Percentiles rank a stretch among this genome's conserved stretches.
Conservation (phyloP, 2,888 invertebrate species). For the Colostygia pectinataria region DNA sequence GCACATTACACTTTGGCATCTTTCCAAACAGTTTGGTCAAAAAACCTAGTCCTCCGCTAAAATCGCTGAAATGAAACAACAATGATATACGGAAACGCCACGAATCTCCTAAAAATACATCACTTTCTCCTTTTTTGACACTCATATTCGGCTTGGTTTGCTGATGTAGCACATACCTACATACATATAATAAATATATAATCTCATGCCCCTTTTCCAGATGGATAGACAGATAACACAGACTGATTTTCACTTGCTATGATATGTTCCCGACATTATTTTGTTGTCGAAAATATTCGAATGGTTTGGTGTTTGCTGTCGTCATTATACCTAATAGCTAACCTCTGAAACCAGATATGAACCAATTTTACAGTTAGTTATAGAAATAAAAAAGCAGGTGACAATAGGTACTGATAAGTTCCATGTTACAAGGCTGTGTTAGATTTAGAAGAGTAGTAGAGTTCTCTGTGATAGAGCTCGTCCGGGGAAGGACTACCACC, state of each 20-base stretch:
- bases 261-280: not conserved
- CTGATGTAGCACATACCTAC: not conserved
- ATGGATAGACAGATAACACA: not conserved
- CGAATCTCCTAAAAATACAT: slow-evolving; percentile 24
- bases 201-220: not conserved
- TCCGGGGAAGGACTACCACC: too few species aligned
- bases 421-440: too few species aligned
- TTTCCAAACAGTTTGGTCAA: slow-evolving; percentile 29
- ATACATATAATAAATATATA: not conserved
- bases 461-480: too few species aligned
- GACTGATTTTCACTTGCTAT: not conserved
- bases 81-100: slow-evolving; percentile 31
- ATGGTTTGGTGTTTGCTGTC: too few species aligned
- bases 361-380: too few species aligned
- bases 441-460: too few species aligned
- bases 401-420: too few species aligned
- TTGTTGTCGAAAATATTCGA: too few species aligned
- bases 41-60: slow-evolving; percentile 20
- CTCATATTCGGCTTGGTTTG: not conserved
- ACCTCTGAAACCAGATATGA: too few species aligned
- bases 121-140: slow-evolving; percentile 3
- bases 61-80: slow-evolving; percentile 30
- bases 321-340: too few species aligned
- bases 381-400: too few species aligned
- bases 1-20: slow-evolving; percentile 28